Evolutionary conservation across 2,797 vertebrate genomes (phyloP), one percentile per base, ranked within the genome.

Genomic region (Pampus argenteus): DNA sequence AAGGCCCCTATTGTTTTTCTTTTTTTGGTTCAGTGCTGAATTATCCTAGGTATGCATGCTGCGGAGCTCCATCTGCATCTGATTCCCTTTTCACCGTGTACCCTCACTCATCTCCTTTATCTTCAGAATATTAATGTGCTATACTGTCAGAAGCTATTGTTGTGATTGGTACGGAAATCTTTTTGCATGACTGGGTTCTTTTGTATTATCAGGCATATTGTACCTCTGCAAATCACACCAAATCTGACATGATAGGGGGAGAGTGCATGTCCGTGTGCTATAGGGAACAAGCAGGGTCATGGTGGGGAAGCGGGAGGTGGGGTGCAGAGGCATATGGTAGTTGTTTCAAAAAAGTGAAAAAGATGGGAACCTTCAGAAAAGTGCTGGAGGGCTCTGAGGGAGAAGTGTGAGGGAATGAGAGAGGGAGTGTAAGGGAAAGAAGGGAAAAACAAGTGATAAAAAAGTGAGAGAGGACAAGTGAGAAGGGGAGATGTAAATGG

Each of bases 301-400:
- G 57, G 11, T 18, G 45, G 26, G 51, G 65, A 72, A 66, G 66
- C 26, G 77, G 73, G 86, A 54, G 71, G 71, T 71, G 78, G 75
- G 81, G 70, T 75, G 79, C 66, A 59, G 56, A 86, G 87, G 89
- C 92, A 93, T 93, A 93, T 93, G 93, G 89, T 86, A 83, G 86
- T 91, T 86, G 89, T 93, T 91, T 66, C 40, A 81, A 74, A 76
- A 76, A 78, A 81, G 78, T 66, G 82, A 76, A 55, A 88, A 86
- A 84, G 85, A 91, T 81, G 80, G 80, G 82, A 92, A 91, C 86
- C 86, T 90, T 91, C 74, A 84, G 78, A 77, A 81, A 85, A 89
- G 81, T 6, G 81, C 91, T 76, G 48, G 67, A 86, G 88, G 89
- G 83, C 88, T 85, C 62, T 26, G 72, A 81, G 76, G 81, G 69